Evolutionary conservation across 2,113 vertebrate species (phyloP).

Genomic region (Phoxinus phoxinus): DNA sequence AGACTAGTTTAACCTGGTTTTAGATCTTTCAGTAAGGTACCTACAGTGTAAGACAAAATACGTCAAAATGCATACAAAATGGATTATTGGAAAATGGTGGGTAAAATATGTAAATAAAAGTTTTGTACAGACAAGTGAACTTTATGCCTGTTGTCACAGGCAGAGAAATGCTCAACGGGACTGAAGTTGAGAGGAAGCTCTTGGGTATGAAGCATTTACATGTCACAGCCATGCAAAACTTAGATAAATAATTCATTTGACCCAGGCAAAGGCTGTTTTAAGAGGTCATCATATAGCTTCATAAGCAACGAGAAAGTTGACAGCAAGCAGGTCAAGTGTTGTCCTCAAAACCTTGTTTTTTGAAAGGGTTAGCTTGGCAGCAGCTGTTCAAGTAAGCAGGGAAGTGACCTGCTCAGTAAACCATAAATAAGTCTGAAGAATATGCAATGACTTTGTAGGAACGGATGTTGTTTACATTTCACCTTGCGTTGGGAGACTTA

Average conservation of each 20-base stretch:
- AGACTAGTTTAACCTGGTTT: too few species aligned
- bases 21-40: too few species aligned
- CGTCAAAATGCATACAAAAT: not conserved
- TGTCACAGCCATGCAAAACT: slow-evolving; percentile 75
- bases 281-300: slow-evolving; percentile 74
- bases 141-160: slow-evolving; percentile 64
- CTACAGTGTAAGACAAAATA: not conserved
- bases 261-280: slow-evolving; percentile 72
- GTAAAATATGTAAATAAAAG: slow-evolving; percentile 14
- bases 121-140: slow-evolving; percentile 53
- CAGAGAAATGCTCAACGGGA: slow-evolving; percentile 67
- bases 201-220: slow-evolving; percentile 74
- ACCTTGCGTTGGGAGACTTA: slow-evolving; percentile 66
- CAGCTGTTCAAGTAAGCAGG: slow-evolving; percentile 80
- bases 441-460: slow-evolving; percentile 72
- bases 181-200: slow-evolving; percentile 68
- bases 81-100: not conserved
- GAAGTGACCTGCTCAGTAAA: slow-evolving; percentile 81
- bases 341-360: slow-evolving; percentile 72
- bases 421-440: slow-evolving; percentile 77
- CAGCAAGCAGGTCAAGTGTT: slow-evolving; percentile 73
- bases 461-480: slow-evolving; percentile 61
- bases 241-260: slow-evolving; percentile 81
- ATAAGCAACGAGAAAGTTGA: slow-evolving; percentile 74
- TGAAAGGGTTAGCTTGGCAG: slow-evolving; percentile 66